Evolutionary conservation across 2,797 vertebrate species (phyloP), one percentile per base, ranked within the genome.

Genomic region (Chromis chromis): DNA sequence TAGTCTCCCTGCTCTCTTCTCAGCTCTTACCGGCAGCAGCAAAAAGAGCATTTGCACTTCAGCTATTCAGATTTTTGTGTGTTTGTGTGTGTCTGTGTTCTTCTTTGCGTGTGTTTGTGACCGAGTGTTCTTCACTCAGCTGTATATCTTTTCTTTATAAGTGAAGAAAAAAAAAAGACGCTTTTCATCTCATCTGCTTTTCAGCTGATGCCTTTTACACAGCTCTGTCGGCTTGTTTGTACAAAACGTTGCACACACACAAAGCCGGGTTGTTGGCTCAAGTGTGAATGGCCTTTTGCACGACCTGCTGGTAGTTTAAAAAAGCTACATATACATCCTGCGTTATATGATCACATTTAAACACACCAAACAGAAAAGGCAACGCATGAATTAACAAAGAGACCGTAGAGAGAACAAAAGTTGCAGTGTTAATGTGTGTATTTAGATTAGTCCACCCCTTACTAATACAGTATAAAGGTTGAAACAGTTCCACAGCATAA

Each of bases 11-110:
- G 60, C 61, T 69, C 42, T 59, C 71, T 42, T 24, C 59, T 13
- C 68, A 54, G 66, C 79, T 85, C 79, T 81, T 42, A 82, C 67
- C n/a, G 50, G 60, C 83, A 33, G 70, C 76, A 63, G 73, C 58
- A 66, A 71, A n/a, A 84, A 79, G 85, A 86, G 69, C 70, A 82
- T 89, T 85, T 76, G 65, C 79, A 74, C 88, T 69, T 70, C 48
- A 76, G 81, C 83, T 76, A 62, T 88, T 85, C 80, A 82, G 73
- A 79, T 54, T 57, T n/a, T 19, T 46, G 56, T 65, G 19, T 42
- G 24, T 63, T 12, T 70, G 56, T 65, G 19, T 42, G 28, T 63
- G 16, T 70, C 21, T 74, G 48, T 65, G 57, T 25, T 33, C 53
- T 28, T 65, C 33, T 71, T 52, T 76, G 49, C 68, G 66, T 70